Evolutionary conservation across 37 sponge, comb jelly and placozoan species (phyloP).

Genomic region (Agelas oroides): DNA sequence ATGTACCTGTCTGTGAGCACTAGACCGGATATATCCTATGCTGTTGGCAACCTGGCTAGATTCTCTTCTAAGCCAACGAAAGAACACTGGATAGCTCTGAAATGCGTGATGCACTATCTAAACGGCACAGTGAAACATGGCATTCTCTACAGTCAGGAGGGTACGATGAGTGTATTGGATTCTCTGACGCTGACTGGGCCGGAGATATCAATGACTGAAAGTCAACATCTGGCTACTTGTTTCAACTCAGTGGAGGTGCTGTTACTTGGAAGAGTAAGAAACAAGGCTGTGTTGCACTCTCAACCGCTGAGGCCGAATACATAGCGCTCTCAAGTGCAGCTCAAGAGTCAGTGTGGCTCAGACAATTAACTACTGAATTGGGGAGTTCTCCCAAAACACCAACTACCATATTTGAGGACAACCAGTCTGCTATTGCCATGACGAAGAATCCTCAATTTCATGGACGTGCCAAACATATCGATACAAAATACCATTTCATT

Average conservation of each 20-base stretch:
- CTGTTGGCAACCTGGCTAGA: slow-evolving; percentile 44
- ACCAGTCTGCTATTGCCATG: slow-evolving; percentile 42
- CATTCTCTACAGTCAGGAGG: background rate
- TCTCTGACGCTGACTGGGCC: slow-evolving; percentile 45
- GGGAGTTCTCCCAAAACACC: background rate
- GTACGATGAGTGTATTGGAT: slow-evolving; percentile 24
- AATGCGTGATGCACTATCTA: slow-evolving; percentile 25
- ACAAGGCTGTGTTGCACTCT: slow-evolving; percentile 43
- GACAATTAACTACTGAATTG: slow-evolving; percentile 30
- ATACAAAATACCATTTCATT: slow-evolving; percentile 54
- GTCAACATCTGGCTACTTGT: slow-evolving; percentile 54
- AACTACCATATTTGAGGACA: slow-evolving; percentile 43
- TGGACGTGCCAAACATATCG: slow-evolving; percentile 57
- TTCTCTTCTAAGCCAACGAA: slow-evolving; percentile 22
- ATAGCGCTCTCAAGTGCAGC: slow-evolving; percentile 35
- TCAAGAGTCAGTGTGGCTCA: slow-evolving; percentile 45
- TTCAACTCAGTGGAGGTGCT: slow-evolving; percentile 42
- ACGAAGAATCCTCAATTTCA: slow-evolving; percentile 56
- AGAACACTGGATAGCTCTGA: slow-evolving; percentile 46
- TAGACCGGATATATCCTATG: slow-evolving; percentile 61
- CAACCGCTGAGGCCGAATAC: slow-evolving; percentile 54
- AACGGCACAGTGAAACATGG: slow-evolving; percentile 27
- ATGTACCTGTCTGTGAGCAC: slow-evolving; percentile 48
- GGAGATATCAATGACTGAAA: slow-evolving; percentile 37
- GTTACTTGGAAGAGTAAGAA: slow-evolving; percentile 45